Evolutionary conservation across 2,797 vertebrate species (phyloP), one percentile per base, ranked within the genome.

Genomic region (Microchirus variegatus): DNA sequence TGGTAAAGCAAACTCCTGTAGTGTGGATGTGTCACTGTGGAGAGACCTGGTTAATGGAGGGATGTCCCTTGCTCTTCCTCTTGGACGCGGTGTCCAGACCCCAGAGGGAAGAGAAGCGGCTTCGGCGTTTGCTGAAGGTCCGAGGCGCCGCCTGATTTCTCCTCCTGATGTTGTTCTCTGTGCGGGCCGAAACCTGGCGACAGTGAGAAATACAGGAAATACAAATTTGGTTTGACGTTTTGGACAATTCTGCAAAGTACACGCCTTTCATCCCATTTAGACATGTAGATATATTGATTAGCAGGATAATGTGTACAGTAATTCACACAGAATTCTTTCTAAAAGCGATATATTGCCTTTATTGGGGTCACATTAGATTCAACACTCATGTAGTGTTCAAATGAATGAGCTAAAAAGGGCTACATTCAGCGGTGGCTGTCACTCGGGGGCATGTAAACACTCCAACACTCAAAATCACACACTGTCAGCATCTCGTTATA

Each of bases 61-160:
- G 96, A 54, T 96, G 95, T 10, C 94, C 95, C 75, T 96, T 93
- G 52, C 74, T 95, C 84, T 97, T 99, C 81, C 96, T 96, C 90
- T 95, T 99, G 8, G 96, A 96, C 82, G 94, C 88, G 45, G 96
- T 96, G 87, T 99, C 97, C 87, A 99, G 91, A 2, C 97, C 97
- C 97, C 97, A 99, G 0, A 99, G 94, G 35, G 97, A 99, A 78
- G 97, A 99, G 91, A 99, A 99, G 35, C 97, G 92, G 87, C 96
- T 98, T 31, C 95, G 94, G 13, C 97, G 90, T 85, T 98, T 99
- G 76, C 95, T 99, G 77, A 96, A 95, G 10, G 96, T 95, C 18
- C 96, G 93, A 47, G 95, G 95, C 91, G 95, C 86, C 47, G 94
- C 95, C 84, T 98, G 96, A 0, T 93, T 95, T 35, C 94, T 89